phyloP scores from a whole-genome alignment of 2,113 vertebrate species.

The Phyllostomus discolor region DNA sequence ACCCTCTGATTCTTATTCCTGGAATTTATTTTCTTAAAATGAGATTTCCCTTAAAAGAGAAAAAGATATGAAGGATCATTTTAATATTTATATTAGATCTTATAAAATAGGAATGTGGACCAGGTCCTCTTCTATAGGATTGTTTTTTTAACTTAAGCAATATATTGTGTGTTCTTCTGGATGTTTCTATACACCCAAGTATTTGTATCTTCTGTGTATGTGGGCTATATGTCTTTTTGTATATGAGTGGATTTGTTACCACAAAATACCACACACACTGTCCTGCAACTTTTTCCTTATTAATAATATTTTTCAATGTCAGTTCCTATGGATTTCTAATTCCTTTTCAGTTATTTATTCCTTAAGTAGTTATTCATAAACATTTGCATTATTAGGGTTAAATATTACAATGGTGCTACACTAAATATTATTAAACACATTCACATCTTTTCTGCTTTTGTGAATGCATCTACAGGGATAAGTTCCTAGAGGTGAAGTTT shows the following conservation, averaged over 20 bases:
- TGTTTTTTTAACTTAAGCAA: not conserved
- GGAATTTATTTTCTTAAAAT: not conserved
- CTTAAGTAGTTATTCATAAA: not conserved
- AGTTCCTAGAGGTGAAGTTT: constrained; percentile 11
- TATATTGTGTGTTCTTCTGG: not conserved
- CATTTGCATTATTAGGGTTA: not conserved
- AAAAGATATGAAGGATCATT: not conserved
- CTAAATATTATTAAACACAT: not conserved
- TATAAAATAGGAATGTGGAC: not conserved
- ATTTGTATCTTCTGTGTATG: not conserved
- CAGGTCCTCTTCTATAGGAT: not conserved
- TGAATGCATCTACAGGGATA: not conserved
- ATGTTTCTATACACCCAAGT: not conserved
- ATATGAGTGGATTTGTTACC: not conserved
- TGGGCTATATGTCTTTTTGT: not conserved
- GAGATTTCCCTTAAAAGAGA: not conserved
- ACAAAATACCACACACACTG: not conserved
- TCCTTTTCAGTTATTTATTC: constrained; percentile 5
- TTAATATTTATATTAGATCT: constrained; percentile 14
- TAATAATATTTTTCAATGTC: not conserved
- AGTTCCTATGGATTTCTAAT: not conserved
- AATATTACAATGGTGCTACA: not conserved
- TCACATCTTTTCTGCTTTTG: not conserved
- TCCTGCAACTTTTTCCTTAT: not conserved
- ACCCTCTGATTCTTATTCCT: not conserved